Conservation (phyloP, 2,888 invertebrate species). For the Patella ulyssiponensis region DNA sequence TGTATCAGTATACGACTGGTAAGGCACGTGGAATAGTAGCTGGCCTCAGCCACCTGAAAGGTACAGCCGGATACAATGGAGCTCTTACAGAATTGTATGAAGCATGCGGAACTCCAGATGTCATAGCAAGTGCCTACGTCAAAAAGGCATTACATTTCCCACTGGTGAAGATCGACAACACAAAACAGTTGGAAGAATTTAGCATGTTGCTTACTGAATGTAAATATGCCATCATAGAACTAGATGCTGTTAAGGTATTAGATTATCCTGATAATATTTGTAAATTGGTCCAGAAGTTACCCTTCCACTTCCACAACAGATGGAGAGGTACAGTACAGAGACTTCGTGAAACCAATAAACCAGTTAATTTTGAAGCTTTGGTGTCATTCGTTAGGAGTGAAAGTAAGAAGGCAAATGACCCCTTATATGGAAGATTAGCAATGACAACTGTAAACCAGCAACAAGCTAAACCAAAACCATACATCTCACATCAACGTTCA, state of each 20-base stretch:
- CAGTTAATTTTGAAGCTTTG: constrained; percentile 18
- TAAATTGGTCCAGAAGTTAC: background rate
- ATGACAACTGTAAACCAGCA: background rate
- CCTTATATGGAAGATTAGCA: constrained; percentile 25
- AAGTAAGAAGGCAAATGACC: constrained; percentile 25
- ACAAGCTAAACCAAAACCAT: too few species aligned
- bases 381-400: constrained; percentile 22
- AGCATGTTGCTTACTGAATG: constrained; percentile 23
- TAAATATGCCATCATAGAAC: background rate
- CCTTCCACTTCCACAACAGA: background rate
- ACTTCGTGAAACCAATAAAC: constrained; percentile 17
- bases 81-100: constrained; percentile 13
- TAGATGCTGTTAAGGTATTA: background rate
- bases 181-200: constrained; percentile 31
- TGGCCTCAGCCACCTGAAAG: constrained; percentile 18
- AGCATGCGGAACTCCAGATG: constrained; percentile 1
- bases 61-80: constrained; percentile 3
- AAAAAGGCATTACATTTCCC: constrained; percentile 18
- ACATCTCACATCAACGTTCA: too few species aligned
- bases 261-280: background rate
- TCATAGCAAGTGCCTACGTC: constrained; percentile 12
- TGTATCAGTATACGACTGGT: constrained; percentile 20
- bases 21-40: constrained; percentile 17
- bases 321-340: background rate
- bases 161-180: constrained; percentile 16